Conservation (phyloP, 2,113 vertebrate species). For the Cranoglanis bouderius region DNA sequence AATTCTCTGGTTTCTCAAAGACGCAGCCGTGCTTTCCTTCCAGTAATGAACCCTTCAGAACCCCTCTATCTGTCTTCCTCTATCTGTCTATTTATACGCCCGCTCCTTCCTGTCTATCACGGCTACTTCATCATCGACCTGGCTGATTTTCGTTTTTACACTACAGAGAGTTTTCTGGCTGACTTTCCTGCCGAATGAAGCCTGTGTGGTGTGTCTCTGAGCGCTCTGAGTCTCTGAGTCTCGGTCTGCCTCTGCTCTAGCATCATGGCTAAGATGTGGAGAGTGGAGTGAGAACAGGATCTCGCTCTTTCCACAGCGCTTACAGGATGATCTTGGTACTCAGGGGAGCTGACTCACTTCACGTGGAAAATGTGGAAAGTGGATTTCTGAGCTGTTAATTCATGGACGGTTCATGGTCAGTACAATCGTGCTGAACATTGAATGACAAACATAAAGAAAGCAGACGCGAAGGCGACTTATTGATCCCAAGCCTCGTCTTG, state of each 20-base stretch:
- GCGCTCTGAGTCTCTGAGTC: constrained; percentile 1
- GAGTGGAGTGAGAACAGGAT: constrained; percentile 22
- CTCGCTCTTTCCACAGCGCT: neutral
- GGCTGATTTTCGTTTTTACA: neutral
- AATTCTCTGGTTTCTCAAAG: neutral
- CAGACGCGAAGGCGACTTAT: no score
- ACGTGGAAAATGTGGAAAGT: constrained; percentile 9
- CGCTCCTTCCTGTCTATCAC: neutral
- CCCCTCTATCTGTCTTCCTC: neutral
- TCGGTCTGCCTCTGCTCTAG: neutral
- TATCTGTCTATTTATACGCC: neutral
- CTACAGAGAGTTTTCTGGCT: neutral
- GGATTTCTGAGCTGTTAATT: neutral
- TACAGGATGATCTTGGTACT: constrained; percentile 13
- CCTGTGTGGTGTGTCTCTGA: neutral
- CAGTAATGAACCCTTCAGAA: constrained; percentile 4
- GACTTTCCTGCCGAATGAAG: neutral
- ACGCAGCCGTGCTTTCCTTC: neutral
- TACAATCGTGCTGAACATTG: neutral
- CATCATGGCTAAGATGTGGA: constrained; percentile 10
- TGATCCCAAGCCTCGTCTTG: no score
- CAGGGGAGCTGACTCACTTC: constrained; percentile 14
- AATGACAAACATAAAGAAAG: no score
- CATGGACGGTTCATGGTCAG: neutral
- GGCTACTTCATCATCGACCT: neutral